A percentile compares a stretch with the other conserved stretches of the same genome.
phyloP scores from a whole-genome alignment of 2,113 vertebrate genomes.

The zebrafish (Danio rerio) region DNA sequence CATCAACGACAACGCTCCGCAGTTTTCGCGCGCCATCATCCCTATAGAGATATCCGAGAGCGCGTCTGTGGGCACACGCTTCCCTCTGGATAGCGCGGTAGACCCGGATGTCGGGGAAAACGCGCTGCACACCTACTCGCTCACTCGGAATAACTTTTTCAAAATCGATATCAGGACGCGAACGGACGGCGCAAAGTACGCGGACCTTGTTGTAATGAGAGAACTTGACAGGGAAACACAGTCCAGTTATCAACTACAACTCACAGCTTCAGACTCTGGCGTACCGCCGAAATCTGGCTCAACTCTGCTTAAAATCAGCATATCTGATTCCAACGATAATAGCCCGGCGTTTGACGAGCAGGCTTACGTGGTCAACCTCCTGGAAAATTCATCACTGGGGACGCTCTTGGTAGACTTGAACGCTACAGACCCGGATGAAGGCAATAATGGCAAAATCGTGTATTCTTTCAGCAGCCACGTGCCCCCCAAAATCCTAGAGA shows the following conservation, averaged over 20 bases:
- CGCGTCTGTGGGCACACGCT: conserved; percentile 89
- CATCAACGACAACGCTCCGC: conserved; percentile 95
- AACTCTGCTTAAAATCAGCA: conserved; percentile 89
- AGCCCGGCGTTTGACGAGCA: conserved; percentile 90
- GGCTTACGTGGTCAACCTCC: conserved; percentile 84
- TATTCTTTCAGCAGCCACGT: conserved; percentile 96
- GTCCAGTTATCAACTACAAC: conserved; percentile 87
- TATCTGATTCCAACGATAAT: conserved; percentile 97
- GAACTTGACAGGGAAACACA: conserved; percentile 91
- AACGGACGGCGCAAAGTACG: conserved; percentile 93
- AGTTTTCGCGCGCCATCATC: conserved; percentile 89
- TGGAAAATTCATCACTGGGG: conserved; percentile 87
- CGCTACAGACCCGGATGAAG: conserved; percentile 97
- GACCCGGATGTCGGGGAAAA: conserved; percentile 96
- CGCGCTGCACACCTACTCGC: conserved; percentile 88
- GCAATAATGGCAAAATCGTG: conserved; percentile 91
- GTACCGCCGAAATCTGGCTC: conserved; percentile 90
- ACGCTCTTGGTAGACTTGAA: conserved; percentile 92
- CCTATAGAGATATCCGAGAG: conserved; percentile 96
- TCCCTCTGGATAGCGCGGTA: conserved; percentile 91
- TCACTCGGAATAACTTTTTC: conserved; percentile 90
- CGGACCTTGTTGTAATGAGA: conserved; percentile 89
- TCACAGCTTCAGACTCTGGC: conserved; percentile 91
- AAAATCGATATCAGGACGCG: conserved; percentile 89
- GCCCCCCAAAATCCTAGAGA: conserved; percentile 89